These are phyloP conservation scores for Riptortus pedestris DNA, from an alignment of 1,140 invertebrate genomes.

Conservation along the genomic window DNA sequence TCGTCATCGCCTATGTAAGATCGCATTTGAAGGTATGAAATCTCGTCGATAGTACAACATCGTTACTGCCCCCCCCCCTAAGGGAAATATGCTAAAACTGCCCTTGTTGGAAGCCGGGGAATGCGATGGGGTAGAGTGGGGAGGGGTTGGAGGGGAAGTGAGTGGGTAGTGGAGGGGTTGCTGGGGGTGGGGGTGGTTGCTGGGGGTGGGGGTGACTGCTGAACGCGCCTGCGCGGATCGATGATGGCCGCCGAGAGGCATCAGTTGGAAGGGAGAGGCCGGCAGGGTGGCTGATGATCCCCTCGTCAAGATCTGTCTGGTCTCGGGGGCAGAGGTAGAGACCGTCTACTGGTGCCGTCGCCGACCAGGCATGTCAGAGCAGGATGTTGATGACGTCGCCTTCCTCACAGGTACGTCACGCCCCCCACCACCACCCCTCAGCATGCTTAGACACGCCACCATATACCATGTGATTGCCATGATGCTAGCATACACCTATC, in stretches of 20 bases:
- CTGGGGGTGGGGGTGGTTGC: no score
- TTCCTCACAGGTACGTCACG: slow-evolving; percentile 65
- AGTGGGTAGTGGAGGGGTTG: no score
- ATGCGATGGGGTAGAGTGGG: no score
- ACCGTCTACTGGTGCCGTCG: slow-evolving; percentile 40
- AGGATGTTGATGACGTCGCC: slow-evolving; percentile 84
- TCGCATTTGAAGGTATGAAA: no score
- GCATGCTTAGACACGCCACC: slow-evolving; percentile 11
- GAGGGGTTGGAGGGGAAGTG: no score
- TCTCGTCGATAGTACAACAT: no score
- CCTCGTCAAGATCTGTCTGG: slow-evolving; percentile 43
- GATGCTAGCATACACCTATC: not conserved
- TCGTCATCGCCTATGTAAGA: no score
- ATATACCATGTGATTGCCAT: slow-evolving; percentile 6
- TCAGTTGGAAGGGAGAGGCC: not conserved
- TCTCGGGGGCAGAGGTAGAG: slow-evolving; percentile 41
- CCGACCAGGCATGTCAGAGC: slow-evolving; percentile 55
- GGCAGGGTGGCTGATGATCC: slow-evolving; percentile 28
- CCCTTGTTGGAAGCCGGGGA: no score
- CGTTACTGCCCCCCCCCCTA: no score
- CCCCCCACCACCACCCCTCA: not conserved
- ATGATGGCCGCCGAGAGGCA: not conserved
- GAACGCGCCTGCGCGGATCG: not conserved
- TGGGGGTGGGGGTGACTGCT: no score
- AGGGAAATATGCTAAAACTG: no score